Base-by-base conservation (phyloP, 2,797 vertebrate genomes). In the Diplodus sargus region DNA sequence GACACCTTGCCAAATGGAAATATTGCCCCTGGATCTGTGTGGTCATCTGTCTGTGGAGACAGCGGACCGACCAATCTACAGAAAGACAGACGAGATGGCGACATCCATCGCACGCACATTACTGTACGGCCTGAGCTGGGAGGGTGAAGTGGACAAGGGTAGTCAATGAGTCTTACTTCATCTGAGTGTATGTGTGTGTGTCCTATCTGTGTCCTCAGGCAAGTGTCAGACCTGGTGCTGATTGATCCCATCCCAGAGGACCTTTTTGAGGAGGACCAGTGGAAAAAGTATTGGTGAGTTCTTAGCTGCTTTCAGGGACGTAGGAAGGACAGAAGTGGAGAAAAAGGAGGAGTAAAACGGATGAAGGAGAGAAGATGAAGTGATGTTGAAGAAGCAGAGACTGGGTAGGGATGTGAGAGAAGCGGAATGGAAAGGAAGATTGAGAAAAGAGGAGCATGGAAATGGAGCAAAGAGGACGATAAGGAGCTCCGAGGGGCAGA, bases 231-330 rank as follows among this genome's bases (percentile, higher is more conserved):
- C 91, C 90, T 96, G 85, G 94, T 96, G 80, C 88, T 96, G 90
- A 96, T 96, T 82, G 92, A 95, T 94, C 95, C 95, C 48, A 93
- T 96, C 84, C 95, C 95, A 64, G 96, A 96, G 82, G 93, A 94
- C 23, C 11, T 94, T 70, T 96, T 96, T 87, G 89, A 95, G 76
- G 93, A 96, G 66, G 89, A 93, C 60, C 87, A 89, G 68, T 96
- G 96, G 95, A 92, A 86, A 54, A 90, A 94, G 81, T 91, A 95
- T 91, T 96, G 95, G 96, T 96, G 91, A 96, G 95, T 95, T 78
- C 57, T 49, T 28, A 39, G 66, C 47, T 73, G 43, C 42, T 57
- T 80, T 78, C 64, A 61, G 62, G 72, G 71, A 56, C 14, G 2
- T n/a, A 49, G 56, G 47, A 69, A 74, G 67, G 76, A 58, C 51